A percentile compares a stretch with the other conserved stretches of the same genome.
Conservation (phyloP, 1,140 invertebrate genomes). For the Psilanteris sp. region DNA sequence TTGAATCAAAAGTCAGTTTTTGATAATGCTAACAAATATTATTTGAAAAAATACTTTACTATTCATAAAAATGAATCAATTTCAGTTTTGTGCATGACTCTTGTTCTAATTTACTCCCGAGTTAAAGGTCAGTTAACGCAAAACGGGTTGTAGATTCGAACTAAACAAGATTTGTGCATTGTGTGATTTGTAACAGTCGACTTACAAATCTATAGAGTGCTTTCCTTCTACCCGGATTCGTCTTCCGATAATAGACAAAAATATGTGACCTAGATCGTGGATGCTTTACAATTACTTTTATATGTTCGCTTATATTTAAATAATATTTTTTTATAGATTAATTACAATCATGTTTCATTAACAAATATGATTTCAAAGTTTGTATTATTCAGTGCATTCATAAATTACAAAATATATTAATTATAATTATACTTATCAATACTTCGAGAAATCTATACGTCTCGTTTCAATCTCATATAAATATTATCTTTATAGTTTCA, state of each 20-base stretch:
- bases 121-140: conserved; percentile 58
- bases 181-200: conserved; percentile 58
- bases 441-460: too few species aligned
- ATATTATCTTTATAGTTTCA: too few species aligned
- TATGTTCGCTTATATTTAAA: conserved; percentile 53
- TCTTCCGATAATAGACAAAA: conserved; percentile 62
- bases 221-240: conserved; percentile 61
- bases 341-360: too few species aligned
- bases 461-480: too few species aligned
- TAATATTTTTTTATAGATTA: conserved; percentile 45
- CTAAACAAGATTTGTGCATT: conserved; percentile 52
- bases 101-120: conserved; percentile 48
- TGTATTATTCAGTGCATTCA: too few species aligned
- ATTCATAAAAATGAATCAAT: conserved; percentile 41
- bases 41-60: conserved; percentile 20
- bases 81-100: conserved; percentile 43
- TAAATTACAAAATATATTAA: too few species aligned
- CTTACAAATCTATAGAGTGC: conserved; percentile 44
- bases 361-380: too few species aligned
- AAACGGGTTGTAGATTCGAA: conserved; percentile 57
- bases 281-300: conserved; percentile 53
- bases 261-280: conserved; percentile 51
- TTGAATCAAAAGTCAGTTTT: too few species aligned
- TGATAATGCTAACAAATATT: too few species aligned
- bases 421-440: too few species aligned